Evolutionary conservation across 2,113 vertebrate species (phyloP).

Genomic region (Oryzias melastigma): DNA sequence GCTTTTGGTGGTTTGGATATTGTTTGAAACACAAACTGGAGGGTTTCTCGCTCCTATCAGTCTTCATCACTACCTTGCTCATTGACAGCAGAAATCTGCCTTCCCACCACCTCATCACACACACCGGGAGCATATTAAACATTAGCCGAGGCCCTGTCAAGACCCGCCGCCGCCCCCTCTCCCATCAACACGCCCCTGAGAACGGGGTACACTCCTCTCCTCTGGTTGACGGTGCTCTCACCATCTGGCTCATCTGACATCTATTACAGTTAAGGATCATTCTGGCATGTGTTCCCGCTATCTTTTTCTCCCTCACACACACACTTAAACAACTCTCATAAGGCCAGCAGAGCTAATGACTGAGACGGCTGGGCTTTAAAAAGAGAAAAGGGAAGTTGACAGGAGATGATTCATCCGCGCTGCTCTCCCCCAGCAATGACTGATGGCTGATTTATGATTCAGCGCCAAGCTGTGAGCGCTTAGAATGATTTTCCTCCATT

Average conservation of each 20-base stretch:
- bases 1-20: not conserved
- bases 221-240: conserved; percentile 58
- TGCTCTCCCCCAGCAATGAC: conserved; percentile 48
- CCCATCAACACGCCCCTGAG: conserved; percentile 41
- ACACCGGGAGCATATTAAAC: conserved; percentile 27
- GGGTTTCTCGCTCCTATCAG: conserved; percentile 13
- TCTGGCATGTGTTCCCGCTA: conserved; percentile 51
- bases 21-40: conserved; percentile 5
- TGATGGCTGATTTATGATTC: conserved; percentile 72
- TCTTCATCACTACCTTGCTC: conserved; percentile 22
- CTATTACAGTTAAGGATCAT: conserved; percentile 71
- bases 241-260: conserved; percentile 66
- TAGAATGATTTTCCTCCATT: conserved; percentile 68
- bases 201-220: conserved; percentile 34
- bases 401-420: conserved; percentile 68
- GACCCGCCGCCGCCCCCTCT: not conserved
- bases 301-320: conserved; percentile 3
- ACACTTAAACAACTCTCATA: conserved; percentile 37
- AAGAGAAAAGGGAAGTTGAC: conserved; percentile 62
- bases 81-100: not conserved
- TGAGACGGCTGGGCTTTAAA: conserved; percentile 55
- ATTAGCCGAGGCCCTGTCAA: not conserved
- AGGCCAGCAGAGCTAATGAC: conserved; percentile 70
- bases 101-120: conserved; percentile 13
- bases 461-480: conserved; percentile 59